phyloP scores from a whole-genome alignment of 2,888 invertebrate genomes.

The Salticus scenicus region DNA sequence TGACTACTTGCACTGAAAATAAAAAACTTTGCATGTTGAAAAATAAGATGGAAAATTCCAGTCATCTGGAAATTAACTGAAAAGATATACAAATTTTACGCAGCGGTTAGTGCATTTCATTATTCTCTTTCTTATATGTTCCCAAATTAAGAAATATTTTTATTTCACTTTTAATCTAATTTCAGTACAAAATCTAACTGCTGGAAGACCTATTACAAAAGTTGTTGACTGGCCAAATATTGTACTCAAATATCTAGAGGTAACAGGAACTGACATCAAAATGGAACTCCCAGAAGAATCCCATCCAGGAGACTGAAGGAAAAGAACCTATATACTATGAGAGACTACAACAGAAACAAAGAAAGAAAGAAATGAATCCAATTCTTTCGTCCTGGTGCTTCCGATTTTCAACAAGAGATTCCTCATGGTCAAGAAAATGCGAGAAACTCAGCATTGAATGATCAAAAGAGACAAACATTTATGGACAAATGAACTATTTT shows the following conservation, averaged over 20 bases:
- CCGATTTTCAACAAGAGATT: constrained; percentile 18
- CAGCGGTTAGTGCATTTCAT: too few relatives aligned
- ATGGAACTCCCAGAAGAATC: constrained; percentile 67
- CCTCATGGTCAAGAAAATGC: constrained; percentile 11
- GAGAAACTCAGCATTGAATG: background rate
- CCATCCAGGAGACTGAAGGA: constrained; percentile 46
- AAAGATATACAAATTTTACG: too few relatives aligned
- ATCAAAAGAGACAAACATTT: constrained; percentile 12
- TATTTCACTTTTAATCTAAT: too few relatives aligned
- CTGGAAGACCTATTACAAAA: constrained; percentile 70
- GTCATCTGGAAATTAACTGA: too few relatives aligned
- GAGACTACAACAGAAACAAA: too few relatives aligned
- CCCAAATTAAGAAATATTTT: too few relatives aligned
- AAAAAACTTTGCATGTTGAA: too few relatives aligned
- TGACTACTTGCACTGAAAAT: too few relatives aligned
- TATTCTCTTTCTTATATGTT: too few relatives aligned
- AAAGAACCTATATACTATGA: background rate
- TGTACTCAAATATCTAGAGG: constrained; percentile 85
- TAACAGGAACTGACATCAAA: constrained; percentile 68
- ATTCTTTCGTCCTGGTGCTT: constrained; percentile 41
- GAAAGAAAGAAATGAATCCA: background rate
- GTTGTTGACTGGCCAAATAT: constrained; percentile 94
- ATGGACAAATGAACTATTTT: constrained; percentile 28
- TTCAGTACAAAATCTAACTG: constrained; percentile 65
- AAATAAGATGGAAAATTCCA: too few relatives aligned